Evolutionary conservation across 92 coral and sea anemone genomes (phyloP).

Genomic region (Ricordea florida): DNA sequence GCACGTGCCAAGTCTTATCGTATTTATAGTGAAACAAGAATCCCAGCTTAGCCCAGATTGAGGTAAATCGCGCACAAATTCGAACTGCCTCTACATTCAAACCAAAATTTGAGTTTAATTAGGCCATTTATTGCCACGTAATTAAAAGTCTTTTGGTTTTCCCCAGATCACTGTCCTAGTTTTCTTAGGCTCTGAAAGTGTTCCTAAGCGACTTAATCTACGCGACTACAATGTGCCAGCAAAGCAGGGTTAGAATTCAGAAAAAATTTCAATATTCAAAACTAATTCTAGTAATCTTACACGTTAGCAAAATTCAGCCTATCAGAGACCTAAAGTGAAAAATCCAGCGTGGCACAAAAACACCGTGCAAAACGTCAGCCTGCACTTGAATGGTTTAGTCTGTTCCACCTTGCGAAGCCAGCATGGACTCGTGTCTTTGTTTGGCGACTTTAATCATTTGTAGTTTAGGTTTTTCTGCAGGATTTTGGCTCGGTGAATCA

Average conservation of each 20-base stretch:
- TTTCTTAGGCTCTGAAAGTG: not conserved
- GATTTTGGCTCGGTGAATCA: conserved; percentile 58
- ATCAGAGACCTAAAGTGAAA: not conserved
- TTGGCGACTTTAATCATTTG: conserved; percentile 18
- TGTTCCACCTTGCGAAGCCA: not conserved
- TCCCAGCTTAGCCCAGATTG: too few species aligned
- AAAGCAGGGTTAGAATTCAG: conserved; percentile 31
- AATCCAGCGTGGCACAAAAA: conserved; percentile 69
- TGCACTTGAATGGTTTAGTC: not conserved
- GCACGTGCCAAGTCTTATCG: too few species aligned
- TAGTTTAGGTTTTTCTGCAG: conserved; percentile 31
- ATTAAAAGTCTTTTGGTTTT: not conserved
- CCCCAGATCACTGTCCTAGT: not conserved
- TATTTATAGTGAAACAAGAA: too few species aligned
- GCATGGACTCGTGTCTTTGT: conserved; percentile 9
- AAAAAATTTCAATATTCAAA: conserved; percentile 33
- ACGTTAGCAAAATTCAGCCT: conserved; percentile 57
- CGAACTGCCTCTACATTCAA: too few species aligned
- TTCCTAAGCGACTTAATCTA: conserved; percentile 23
- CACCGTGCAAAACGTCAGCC: not conserved
- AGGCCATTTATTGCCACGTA: conserved; percentile 14
- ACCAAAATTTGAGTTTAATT: too few species aligned
- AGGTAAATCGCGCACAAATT: too few species aligned
- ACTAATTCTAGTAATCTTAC: conserved; percentile 38
- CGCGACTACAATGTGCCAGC: conserved; percentile 66